phyloP scores from a whole-genome alignment of 1,140 invertebrate species.

The Phocides pigmalion region DNA sequence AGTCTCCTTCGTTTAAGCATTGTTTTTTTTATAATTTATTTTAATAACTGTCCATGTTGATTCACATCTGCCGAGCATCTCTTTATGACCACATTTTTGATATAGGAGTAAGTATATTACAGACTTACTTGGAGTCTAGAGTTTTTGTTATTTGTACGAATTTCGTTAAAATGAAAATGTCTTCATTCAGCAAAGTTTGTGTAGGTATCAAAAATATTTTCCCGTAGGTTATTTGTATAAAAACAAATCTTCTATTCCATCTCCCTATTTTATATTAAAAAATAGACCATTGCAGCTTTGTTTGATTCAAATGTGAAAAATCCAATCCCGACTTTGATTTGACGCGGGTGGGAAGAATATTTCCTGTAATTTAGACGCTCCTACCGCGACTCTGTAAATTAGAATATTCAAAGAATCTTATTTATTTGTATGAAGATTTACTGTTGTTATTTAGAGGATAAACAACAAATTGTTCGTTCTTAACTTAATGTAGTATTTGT shows the following conservation, averaged over 20 bases:
- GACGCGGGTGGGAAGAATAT: conserved; percentile 33
- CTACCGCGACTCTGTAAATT: conserved; percentile 9
- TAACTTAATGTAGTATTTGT: too few species aligned
- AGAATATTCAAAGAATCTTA: conserved; percentile 10
- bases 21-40: too few species aligned
- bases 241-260: conserved; percentile 39
- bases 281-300: conserved; percentile 38
- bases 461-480: not conserved
- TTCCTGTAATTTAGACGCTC: conserved; percentile 33
- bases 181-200: not conserved
- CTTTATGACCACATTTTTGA: too few species aligned
- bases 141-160: too few species aligned
- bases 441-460: conserved; percentile 12
- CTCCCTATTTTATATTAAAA: conserved; percentile 47
- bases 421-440: conserved; percentile 25
- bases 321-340: conserved; percentile 27
- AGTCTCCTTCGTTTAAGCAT: too few species aligned
- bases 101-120: too few species aligned
- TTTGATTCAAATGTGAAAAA: conserved; percentile 50
- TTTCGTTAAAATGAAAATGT: not conserved
- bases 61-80: too few species aligned
- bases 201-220: not conserved
- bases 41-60: too few species aligned
- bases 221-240: not conserved
- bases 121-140: too few species aligned